Base-by-base conservation (phyloP, 1,140 invertebrate species). In the Micrasema longulum region DNA sequence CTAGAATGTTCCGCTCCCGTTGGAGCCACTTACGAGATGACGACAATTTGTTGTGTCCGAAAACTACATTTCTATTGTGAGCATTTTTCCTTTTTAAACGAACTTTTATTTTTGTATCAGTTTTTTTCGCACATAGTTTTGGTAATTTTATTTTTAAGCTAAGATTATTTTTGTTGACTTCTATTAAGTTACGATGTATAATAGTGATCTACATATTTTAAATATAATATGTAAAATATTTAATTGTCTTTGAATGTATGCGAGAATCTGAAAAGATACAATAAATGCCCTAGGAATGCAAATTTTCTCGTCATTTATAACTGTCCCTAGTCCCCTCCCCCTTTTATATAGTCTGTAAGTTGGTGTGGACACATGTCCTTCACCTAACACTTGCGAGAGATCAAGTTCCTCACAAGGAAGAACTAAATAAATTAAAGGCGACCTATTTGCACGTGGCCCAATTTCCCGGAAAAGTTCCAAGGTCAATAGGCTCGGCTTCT, bases 251-350 rank as follows among this genome's bases (percentile, higher is more conserved):
- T 26, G 50, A 26, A 53, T 53, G 14, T 55, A 36, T 69, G 67
- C 31, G 45, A 31, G 45, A 55, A 26, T 60, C 45, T 53, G 67
- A 23, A 35, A 69, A 48, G 41, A 48, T 60, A 36, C 45, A 69
- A 69, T 69, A 69, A 69, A 69, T 69, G 43, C 53, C 67, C 67
- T 69, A 60, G 67, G 67, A 69, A 69, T 69, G 45, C 12, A 53
- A 53, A 20, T 6, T 11, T 6, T 7, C n/a, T 3, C 18, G 16
- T 12, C 20, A 14, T 1, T 35, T 2, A 7, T 3, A 38, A 11
- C 55, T n/a, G 53, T 53, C 31, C 26, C 14, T 20, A 52, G 2
- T 22, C 14, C 14, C 23, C 3, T 23, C 22, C 22, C 10, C 48
- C 45, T 16, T 22, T 6, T 10, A 50, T 50, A n/a, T n/a, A n/a